A percentile compares a stretch with the other conserved stretches of the same genome.
Conservation (phyloP, 2,113 vertebrate species). For the Ceuthmochares aereus region DNA sequence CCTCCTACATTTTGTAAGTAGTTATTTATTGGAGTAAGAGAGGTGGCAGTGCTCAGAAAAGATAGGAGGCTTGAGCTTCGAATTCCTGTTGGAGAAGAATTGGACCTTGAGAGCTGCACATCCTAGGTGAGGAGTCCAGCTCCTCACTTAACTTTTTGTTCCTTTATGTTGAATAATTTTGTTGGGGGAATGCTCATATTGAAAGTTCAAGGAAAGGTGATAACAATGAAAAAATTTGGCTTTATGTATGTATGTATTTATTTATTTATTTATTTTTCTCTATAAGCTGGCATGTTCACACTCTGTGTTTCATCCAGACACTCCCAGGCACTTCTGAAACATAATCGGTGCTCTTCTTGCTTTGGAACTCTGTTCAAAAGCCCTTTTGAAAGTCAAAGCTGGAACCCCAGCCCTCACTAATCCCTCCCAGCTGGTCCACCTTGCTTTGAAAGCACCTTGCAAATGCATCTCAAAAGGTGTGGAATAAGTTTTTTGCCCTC, state of each 20-base stretch:
- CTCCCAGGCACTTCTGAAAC: background rate
- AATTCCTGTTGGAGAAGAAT: background rate
- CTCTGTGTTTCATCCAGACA: background rate
- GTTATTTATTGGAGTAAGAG: background rate
- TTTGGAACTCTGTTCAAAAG: conserved; percentile 16
- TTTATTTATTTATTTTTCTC: background rate
- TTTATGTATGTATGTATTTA: no score
- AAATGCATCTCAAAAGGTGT: conserved; percentile 33
- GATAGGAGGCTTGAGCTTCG: background rate
- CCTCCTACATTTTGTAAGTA: background rate
- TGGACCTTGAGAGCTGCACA: background rate
- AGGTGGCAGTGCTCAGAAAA: background rate
- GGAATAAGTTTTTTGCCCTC: conserved; percentile 43
- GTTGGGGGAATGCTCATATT: background rate
- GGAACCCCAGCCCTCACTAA: background rate
- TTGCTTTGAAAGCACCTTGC: background rate
- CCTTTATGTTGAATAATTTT: background rate
- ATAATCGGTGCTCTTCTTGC: background rate
- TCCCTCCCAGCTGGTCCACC: background rate
- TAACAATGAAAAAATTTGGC: background rate
- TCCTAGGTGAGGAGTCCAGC: background rate
- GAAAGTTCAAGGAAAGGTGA: background rate
- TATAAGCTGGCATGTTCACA: background rate
- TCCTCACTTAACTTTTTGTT: background rate
- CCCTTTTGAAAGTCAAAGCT: conserved; percentile 18